phyloP scores from a whole-genome alignment of 2,113 vertebrate species.

The Noturus placidus region DNA sequence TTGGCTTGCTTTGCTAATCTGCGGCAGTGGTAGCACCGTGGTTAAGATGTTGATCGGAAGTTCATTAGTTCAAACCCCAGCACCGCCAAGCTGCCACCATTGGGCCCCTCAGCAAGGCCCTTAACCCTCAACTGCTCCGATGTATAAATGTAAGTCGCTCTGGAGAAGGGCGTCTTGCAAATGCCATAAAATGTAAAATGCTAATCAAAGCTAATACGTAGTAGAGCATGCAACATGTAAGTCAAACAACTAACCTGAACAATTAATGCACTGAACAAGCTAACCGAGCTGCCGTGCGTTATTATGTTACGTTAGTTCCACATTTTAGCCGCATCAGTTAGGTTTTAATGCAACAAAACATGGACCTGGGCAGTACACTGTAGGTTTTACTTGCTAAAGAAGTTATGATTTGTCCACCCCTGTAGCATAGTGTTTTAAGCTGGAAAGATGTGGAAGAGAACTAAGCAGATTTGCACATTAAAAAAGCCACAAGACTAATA shows the following conservation, averaged over 20 bases:
- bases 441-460: background rate
- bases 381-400: background rate
- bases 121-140: too few relatives aligned
- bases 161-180: too few relatives aligned
- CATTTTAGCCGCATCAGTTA: background rate
- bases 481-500: conserved; percentile 2
- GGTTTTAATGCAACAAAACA: background rate
- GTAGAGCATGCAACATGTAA: background rate
- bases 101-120: too few relatives aligned
- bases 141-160: too few relatives aligned
- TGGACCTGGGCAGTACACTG: background rate
- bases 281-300: background rate
- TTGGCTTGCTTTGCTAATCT: background rate
- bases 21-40: too few relatives aligned
- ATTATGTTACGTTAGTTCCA: background rate
- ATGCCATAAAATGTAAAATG: too few relatives aligned
- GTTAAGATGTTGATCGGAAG: too few relatives aligned
- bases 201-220: background rate
- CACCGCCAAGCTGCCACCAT: too few relatives aligned
- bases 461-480: background rate
- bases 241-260: background rate
- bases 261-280: background rate
- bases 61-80: too few relatives aligned
- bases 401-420: background rate
- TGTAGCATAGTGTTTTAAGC: background rate